Percentiles rank a stretch among this genome's conserved stretches.
Evolutionary conservation across 2,113 vertebrate genomes (phyloP).

Genomic region (Sphyrna mokarran): DNA sequence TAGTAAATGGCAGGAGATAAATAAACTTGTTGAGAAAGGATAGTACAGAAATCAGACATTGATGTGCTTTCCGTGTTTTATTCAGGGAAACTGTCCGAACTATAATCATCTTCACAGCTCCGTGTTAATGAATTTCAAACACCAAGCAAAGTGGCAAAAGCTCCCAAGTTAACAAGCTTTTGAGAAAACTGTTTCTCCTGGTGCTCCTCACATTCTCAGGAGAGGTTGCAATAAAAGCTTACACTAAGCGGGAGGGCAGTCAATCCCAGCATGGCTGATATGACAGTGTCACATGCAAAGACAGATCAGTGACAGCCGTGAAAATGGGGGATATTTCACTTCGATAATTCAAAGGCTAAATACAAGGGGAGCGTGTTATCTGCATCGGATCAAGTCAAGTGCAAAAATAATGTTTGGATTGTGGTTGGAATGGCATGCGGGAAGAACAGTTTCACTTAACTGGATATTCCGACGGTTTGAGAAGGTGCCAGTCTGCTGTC

Average conservation of each 20-base stretch:
- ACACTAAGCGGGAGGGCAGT: not conserved
- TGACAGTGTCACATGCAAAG: not conserved
- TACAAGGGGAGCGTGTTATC: not conserved
- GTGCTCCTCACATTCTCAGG: not conserved
- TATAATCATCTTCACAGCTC: not conserved
- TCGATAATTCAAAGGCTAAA: conserved; percentile 14
- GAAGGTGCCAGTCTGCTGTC: not conserved
- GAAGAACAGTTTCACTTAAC: not conserved
- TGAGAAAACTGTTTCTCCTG: not conserved
- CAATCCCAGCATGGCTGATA: not conserved
- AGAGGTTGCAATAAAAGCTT: not conserved
- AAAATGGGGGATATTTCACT: not conserved
- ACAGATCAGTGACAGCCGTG: not conserved
- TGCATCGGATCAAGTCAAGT: not conserved
- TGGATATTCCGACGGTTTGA: not conserved
- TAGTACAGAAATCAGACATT: not conserved
- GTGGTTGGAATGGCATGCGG: not conserved
- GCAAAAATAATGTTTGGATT: not conserved
- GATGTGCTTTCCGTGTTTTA: not conserved
- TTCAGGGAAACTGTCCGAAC: not conserved
- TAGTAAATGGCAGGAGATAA: not conserved
- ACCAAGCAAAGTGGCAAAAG: not conserved
- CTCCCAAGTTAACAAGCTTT: not conserved
- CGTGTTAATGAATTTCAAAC: not conserved
- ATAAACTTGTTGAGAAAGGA: not conserved